Evolutionary conservation across 2,888 invertebrate species (phyloP), one percentile per base, ranked within the genome.

Genomic region (Mayetiola destructor): DNA sequence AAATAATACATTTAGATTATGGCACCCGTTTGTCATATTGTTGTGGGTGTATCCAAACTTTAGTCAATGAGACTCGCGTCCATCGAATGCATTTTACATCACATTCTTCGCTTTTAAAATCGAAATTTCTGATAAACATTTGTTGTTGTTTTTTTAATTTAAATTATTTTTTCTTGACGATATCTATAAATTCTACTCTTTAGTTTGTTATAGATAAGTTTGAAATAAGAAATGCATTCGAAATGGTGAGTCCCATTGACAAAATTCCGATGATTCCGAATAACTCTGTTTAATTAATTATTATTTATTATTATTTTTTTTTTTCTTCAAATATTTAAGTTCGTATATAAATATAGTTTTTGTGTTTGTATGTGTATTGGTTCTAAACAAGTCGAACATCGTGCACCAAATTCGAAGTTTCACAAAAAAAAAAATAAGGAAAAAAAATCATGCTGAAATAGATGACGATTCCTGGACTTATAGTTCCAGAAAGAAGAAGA

Each of bases 181-280:
- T 10, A 23, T 23, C 1, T 16, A 53, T 30, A 9, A 12, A 30
- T 20, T 32, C 32, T 36, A 21, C 18, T 32, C 55, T 55, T 55
- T 36, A 35, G 2, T 20, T 54, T 32, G 12, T 9, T 23, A 56
- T 65, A 65, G 32, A 68, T 32, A 16, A 14, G 16, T 48, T 27
- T 48, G 9, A 48, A 48, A 48, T 48, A n/a, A 48, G 27, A 48
- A 48, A 27, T 48, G 16, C 48, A 37, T 37, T 6, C 3, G 37
- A 9, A 27, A n/a, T 2, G 16, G 48, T 23, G 23, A 6, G 23
- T n/a, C n/a, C n/a, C n/a, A n/a, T n/a, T n/a, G n/a, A n/a, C n/a
- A n/a, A n/a, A n/a, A n/a, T n/a, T n/a, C n/a, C n/a, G n/a, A n/a
- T n/a, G n/a, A n/a, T n/a, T n/a, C n/a, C n/a, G n/a, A n/a, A n/a